Evolutionary conservation across 2,113 vertebrate species (phyloP).

Genomic region (Ailurus styani): DNA sequence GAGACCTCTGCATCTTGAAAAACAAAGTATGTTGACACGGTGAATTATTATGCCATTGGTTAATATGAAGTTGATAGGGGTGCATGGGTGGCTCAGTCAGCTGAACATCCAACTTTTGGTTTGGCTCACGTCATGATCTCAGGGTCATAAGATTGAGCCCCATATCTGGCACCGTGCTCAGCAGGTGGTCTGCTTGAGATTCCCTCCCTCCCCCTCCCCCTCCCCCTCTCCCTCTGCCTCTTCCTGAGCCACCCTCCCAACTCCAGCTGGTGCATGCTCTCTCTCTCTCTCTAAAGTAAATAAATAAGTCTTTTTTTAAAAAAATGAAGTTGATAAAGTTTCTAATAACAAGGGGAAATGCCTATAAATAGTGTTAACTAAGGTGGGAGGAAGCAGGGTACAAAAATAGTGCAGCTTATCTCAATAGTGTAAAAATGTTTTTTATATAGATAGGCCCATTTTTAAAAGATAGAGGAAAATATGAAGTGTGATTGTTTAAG

Average conservation of each 20-base stretch:
- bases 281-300: neutral
- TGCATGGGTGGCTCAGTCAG: neutral
- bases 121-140: neutral
- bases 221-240: neutral
- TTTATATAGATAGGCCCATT: neutral
- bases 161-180: neutral
- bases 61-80: neutral
- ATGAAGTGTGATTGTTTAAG: neutral
- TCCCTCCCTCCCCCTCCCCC: neutral
- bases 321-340: neutral
- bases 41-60: neutral
- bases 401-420: neutral
- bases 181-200: neutral
- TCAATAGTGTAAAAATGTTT: neutral
- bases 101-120: neutral
- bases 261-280: neutral
- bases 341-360: neutral
- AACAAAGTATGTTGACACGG: neutral
- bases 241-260: no score
- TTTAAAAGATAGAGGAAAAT: slow-evolving; percentile 22
- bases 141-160: neutral
- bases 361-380: neutral
- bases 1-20: neutral
- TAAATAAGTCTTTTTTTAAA: neutral
- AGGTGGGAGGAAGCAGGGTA: neutral